phyloP scores from a whole-genome alignment of 2,888 invertebrate species.

The Mimachlamys varia region DNA sequence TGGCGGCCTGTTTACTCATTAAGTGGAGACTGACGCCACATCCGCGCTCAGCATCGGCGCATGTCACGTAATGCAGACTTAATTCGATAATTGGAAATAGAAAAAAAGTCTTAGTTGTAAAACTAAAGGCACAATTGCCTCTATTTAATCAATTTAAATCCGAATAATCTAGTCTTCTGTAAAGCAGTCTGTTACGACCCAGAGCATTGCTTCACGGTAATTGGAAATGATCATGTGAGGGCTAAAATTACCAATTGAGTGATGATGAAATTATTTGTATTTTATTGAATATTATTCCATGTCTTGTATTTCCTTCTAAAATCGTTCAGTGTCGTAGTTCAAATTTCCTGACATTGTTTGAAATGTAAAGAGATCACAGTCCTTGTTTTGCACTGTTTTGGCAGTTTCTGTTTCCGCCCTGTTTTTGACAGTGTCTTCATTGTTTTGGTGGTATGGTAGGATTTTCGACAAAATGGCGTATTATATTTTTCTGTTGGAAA shows the following conservation, averaged over 20 bases:
- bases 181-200: neutral
- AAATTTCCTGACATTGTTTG: neutral
- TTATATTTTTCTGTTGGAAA: neutral
- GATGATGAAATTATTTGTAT: neutral
- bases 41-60: neutral
- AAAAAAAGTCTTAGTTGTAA: neutral
- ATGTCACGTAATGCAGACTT: neutral
- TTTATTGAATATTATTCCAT: neutral
- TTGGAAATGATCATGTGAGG: neutral
- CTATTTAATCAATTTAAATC: neutral
- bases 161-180: conserved; percentile 23
- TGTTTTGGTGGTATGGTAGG: neutral
- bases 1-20: neutral
- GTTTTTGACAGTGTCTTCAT: neutral
- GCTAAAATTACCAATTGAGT: neutral
- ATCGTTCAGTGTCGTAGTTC: neutral
- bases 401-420: neutral
- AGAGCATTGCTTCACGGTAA: neutral
- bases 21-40: neutral
- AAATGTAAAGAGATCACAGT: neutral
- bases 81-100: conserved; percentile 31
- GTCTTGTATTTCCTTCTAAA: neutral
- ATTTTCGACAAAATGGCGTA: neutral
- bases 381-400: neutral
- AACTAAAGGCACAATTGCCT: conserved; percentile 6